Percentiles rank a stretch among this genome's conserved stretches.
Evolutionary conservation across 2,888 invertebrate species (phyloP).

Genomic region (Andricus quercusramuli): DNA sequence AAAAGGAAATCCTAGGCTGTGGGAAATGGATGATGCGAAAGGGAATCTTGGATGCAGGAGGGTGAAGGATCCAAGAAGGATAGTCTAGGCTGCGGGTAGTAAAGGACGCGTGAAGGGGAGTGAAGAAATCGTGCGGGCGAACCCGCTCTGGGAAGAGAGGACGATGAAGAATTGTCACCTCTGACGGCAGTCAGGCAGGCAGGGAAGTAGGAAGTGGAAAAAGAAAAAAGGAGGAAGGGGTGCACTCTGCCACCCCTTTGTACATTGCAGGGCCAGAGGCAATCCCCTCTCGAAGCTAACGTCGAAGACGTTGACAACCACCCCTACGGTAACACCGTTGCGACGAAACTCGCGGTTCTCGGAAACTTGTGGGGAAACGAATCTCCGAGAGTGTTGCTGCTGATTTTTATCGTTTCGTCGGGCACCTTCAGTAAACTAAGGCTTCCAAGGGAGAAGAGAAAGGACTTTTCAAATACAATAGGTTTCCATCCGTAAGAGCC

Average conservation of each 20-base stretch:
- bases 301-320: conserved; percentile 41
- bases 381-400: conserved; percentile 40
- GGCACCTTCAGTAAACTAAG: conserved; percentile 36
- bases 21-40: too few species aligned
- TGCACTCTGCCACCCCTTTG: conserved; percentile 67
- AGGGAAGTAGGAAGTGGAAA: conserved; percentile 16
- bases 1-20: too few species aligned
- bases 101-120: conserved; percentile 49
- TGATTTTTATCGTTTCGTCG: conserved; percentile 36
- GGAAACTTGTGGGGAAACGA: conserved; percentile 37
- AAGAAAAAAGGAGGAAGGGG: conserved; percentile 48
- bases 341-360: conserved; percentile 39
- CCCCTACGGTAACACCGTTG: conserved; percentile 27
- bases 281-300: conserved; percentile 23
- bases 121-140: conserved; percentile 68
- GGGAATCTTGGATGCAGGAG: too few species aligned
- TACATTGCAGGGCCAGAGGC: conserved; percentile 62
- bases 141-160: conserved; percentile 62
- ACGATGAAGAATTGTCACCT: conserved; percentile 75
- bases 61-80: too few species aligned
- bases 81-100: too few species aligned
- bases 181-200: conserved; percentile 55
- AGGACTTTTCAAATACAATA: conserved; percentile 37
- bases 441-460: conserved; percentile 21
- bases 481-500: conserved; percentile 33